Base-by-base conservation (phyloP, 2,888 invertebrate genomes). In the Lydus trimaculatus region DNA sequence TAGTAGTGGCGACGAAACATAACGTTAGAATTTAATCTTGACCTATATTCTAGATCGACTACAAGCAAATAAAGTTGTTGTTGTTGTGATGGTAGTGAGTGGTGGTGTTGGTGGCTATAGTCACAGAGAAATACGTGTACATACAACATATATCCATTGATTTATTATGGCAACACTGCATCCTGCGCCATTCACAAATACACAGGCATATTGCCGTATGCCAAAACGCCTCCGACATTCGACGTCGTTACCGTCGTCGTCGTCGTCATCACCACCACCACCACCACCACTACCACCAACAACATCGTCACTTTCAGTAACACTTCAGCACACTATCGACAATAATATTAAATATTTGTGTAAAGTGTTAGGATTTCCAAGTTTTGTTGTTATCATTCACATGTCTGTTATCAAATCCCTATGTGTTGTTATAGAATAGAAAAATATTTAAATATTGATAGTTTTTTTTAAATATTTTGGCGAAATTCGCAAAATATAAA, bases 11-110 rank as follows among this genome's bases (percentile, higher is more conserved):
- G 33, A 23, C 61, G 33, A 61, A 61, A 64, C 66, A 69, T 59
- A 62, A 73, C 70, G 73, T 73, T 75, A 74, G 72, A 74, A 73
- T 74, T 76, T 76, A 78, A 76, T 77, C 78, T 78, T 78, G 78
- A 78, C 78, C 78, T 72, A 77, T 66, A 76, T 78, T 73, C 71
- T 70, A 69, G 75, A 76, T 75, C 77, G 72, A 59, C n/a, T n/a
- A n/a, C 61, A 64, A 60, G 65, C 43, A 36, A 64, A 68, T 61
- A 59, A 43, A 33, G 48, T 58, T 65, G 9, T 48, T 6, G 3
- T 48, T 9, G 7, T 48, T 2, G 48, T 48, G 39, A n/a, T 48
- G 11, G 48, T 48, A 20, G 48, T 48, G 43, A 20, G 48, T 48
- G 43, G 20, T 48, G 1, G 2, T 48, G 20, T 17, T 48, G 23